Evolutionary conservation across 1,140 invertebrate genomes (phyloP).

Genomic region (Plodia interpunctella): DNA sequence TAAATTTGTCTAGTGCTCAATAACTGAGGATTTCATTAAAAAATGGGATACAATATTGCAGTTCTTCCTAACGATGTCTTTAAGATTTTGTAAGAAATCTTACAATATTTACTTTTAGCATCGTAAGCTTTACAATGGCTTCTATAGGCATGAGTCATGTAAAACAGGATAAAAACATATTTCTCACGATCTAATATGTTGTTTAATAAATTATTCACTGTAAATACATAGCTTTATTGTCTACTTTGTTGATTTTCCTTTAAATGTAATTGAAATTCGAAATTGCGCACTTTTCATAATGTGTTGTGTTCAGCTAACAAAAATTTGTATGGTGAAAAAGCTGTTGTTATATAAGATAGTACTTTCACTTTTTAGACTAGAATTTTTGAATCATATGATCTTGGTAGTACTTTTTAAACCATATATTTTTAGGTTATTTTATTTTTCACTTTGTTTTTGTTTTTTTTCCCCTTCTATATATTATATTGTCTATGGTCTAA

Average conservation of each 20-base stretch:
- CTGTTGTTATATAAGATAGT: constrained; percentile 19
- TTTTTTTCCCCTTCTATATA: neutral
- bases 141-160: constrained; percentile 33
- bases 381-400: neutral
- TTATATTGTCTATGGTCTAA: neutral
- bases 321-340: constrained; percentile 5
- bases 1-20: constrained; percentile 48
- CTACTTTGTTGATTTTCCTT: neutral
- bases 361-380: constrained; percentile 24
- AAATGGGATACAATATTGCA: neutral
- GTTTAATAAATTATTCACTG: neutral
- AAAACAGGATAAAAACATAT: constrained; percentile 20
- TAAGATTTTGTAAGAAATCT: constrained; percentile 19
- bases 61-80: constrained; percentile 11
- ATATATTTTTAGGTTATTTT: neutral
- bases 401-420: neutral
- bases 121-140: constrained; percentile 24
- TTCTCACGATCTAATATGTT: neutral
- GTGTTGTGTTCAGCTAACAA: neutral
- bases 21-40: constrained; percentile 12
- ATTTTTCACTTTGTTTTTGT: neutral
- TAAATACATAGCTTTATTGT: neutral
- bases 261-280: neutral
- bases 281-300: neutral
- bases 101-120: constrained; percentile 26